phyloP scores from a whole-genome alignment of 1,140 invertebrate genomes.

The Microplitis demolitor region DNA sequence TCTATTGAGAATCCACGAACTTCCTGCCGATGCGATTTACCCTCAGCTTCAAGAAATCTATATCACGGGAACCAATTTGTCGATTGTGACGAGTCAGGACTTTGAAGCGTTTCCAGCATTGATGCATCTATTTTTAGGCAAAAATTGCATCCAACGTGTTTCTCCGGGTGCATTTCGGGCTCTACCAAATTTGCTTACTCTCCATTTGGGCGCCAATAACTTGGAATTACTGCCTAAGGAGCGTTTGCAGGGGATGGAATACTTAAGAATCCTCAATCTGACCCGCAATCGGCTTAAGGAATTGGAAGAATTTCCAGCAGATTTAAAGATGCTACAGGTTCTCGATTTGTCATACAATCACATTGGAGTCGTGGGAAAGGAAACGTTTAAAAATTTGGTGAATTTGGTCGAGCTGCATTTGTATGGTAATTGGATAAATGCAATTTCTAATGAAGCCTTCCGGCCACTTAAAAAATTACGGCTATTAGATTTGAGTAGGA shows the following conservation, averaged over 20 bases:
- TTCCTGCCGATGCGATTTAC: constrained; percentile 67
- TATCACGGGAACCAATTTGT: constrained; percentile 82
- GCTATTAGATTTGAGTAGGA: constrained; percentile 81
- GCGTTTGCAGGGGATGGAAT: constrained; percentile 76
- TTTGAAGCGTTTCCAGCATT: constrained; percentile 85
- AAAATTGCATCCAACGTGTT: constrained; percentile 79
- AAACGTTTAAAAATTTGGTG: constrained; percentile 75
- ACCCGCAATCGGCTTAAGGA: constrained; percentile 82
- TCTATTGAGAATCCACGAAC: constrained; percentile 72
- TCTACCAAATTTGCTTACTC: constrained; percentile 74
- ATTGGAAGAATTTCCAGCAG: constrained; percentile 80
- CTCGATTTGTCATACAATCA: constrained; percentile 86
- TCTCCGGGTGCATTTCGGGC: constrained; percentile 84
- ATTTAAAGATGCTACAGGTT: constrained; percentile 76
- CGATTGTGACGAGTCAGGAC: constrained; percentile 83
- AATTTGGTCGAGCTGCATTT: constrained; percentile 78
- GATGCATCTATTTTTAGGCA: constrained; percentile 72
- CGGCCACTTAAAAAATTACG: constrained; percentile 77
- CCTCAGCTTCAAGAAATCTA: constrained; percentile 80
- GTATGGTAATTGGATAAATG: constrained; percentile 81
- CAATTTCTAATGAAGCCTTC: constrained; percentile 79
- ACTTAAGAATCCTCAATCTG: constrained; percentile 77
- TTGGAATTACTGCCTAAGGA: constrained; percentile 85
- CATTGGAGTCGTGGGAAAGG: constrained; percentile 75
- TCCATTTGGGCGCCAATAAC: constrained; percentile 84